Evolutionary conservation across 2,113 vertebrate genomes (phyloP).

Genomic region (Haplochromis burtoni): DNA sequence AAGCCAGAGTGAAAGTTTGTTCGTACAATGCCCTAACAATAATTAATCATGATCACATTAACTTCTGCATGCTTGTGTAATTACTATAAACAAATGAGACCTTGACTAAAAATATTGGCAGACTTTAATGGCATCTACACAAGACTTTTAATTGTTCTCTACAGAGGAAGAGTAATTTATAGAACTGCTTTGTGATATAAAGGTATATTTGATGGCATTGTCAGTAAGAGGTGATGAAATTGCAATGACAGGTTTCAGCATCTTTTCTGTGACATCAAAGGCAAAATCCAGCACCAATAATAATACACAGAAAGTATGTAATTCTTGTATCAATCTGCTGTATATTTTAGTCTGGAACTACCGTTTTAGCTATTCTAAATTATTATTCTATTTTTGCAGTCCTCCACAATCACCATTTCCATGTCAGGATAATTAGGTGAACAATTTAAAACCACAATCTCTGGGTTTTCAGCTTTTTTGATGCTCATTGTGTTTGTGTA

Average conservation of each 20-base stretch:
- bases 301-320: neutral
- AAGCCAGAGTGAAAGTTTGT: neutral
- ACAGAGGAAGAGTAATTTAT: neutral
- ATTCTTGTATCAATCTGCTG: neutral
- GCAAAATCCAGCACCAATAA: rapidly evolving
- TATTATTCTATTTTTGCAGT: neutral
- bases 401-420: neutral
- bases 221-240: neutral
- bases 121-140: neutral
- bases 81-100: neutral
- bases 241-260: neutral
- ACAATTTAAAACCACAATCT: neutral
- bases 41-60: constrained; percentile 14
- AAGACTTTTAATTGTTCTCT: neutral
- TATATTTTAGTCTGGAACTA: neutral
- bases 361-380: rapidly evolving
- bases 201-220: neutral
- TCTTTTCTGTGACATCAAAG: neutral
- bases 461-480: neutral
- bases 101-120: neutral
- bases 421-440: neutral
- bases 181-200: neutral
- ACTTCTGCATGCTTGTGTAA: neutral
- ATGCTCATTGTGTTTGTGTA: neutral
- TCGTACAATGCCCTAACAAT: neutral